Conservation (phyloP, 2,113 vertebrate species). For the Pluvialis apricaria region DNA sequence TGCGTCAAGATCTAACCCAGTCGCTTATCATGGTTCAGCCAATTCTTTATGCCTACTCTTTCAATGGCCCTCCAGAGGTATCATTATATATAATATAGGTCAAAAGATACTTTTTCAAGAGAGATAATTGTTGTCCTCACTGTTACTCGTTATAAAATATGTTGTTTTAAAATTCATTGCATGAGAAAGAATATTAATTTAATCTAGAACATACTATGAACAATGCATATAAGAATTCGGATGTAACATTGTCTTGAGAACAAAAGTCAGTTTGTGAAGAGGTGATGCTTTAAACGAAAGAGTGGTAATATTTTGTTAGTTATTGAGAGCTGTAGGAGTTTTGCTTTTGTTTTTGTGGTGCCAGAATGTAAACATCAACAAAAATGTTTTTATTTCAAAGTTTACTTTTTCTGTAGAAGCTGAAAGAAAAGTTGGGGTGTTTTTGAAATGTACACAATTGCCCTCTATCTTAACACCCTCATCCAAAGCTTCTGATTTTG, state of each 20-base stretch:
- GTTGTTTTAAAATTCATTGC: neutral
- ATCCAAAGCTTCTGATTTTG: neutral
- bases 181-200: neutral
- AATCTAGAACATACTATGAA: neutral
- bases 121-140: neutral
- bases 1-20: slow-evolving; percentile 95
- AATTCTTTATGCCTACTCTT: slow-evolving; percentile 94
- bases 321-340: neutral
- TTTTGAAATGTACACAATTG: neutral
- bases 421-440: neutral
- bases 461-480: neutral
- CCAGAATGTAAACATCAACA: neutral
- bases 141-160: neutral
- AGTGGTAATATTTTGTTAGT: neutral
- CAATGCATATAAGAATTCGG: neutral
- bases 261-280: neutral
- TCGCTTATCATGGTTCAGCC: slow-evolving; percentile 98
- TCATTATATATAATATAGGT: neutral
- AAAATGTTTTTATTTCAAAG: neutral
- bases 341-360: neutral
- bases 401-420: neutral
- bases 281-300: neutral
- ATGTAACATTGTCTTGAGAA: neutral
- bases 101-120: neutral
- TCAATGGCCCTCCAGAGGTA: slow-evolving; percentile 96